A percentile compares a stretch with the other conserved stretches of the same genome.
Evolutionary conservation across 2,113 vertebrate species (phyloP).

Genomic region (Bambusicola thoracicus): DNA sequence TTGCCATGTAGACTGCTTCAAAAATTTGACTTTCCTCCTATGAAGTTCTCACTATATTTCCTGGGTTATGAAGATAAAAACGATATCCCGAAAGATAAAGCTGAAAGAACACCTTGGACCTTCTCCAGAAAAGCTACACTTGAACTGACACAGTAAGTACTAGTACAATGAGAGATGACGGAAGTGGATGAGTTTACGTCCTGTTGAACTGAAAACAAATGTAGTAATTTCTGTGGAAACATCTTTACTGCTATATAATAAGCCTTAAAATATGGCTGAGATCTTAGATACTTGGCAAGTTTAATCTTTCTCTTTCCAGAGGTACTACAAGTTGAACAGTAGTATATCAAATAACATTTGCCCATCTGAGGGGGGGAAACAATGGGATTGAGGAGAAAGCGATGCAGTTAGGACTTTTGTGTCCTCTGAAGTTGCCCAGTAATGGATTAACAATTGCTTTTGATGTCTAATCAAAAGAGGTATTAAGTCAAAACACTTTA

Average conservation of each 20-base stretch:
- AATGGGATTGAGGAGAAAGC: neutral
- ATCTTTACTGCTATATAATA: neutral
- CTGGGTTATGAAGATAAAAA: conserved; percentile 95
- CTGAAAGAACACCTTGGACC: conserved; percentile 86
- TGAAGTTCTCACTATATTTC: conserved; percentile 96
- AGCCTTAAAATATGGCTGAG: neutral
- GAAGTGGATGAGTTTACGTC: neutral
- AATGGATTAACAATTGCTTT: neutral
- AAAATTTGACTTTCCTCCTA: conserved; percentile 93
- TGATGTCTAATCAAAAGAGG: neutral
- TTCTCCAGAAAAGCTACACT: conserved; percentile 94
- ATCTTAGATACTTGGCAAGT: neutral
- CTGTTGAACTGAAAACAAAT: neutral
- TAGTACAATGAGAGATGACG: neutral
- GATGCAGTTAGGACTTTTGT: neutral
- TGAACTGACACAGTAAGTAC: conserved; percentile 90
- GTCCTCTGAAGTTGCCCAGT: neutral
- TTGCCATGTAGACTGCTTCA: conserved; percentile 85
- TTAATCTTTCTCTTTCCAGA: neutral
- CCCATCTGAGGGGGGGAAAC: neutral
- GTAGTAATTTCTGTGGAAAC: neutral
- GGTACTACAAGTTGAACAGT: neutral
- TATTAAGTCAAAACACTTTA: neutral
- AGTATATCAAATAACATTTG: neutral
- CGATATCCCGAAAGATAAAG: conserved; percentile 87